Base-by-base conservation (phyloP, 30 jellyfish, hydroid and myxozoan species). In the Haliclystus octoradiatus region DNA sequence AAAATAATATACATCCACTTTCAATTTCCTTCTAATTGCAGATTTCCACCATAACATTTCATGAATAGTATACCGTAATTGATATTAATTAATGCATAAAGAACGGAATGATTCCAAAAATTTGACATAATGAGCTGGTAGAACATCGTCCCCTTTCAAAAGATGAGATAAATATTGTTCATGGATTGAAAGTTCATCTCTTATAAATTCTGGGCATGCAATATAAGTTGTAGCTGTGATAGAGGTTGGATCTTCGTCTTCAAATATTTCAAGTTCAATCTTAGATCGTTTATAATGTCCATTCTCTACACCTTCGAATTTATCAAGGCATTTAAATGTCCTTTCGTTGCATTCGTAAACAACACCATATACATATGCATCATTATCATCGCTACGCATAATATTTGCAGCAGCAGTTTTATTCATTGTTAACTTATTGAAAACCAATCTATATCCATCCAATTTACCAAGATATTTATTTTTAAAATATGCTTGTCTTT, bases 401-500 rank as follows among this genome's bases (percentile, higher is more conserved):
- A 85, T 72, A 34, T 77, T 85, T 34, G 96, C 96, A 26, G 93
- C n/a, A n/a, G n/a, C n/a, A n/a, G n/a, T n/a, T n/a, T n/a, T n/a
- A n/a, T n/a, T n/a, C n/a, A n/a, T n/a, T n/a, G n/a, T n/a, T n/a
- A n/a, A n/a, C n/a, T n/a, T 77, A 33, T 85, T 77, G 57, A 77
- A 47, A n/a, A 67, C 77, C 28, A 85, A 67, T 68, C 47, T 24
- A 47, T 64, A 78, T 15, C 77, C 88, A 5, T 64, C 73, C 24
- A 85, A 73, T 50, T 47, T 46, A 30, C 81, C 96, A 19, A 66
- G 50, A 28, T 72, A 75, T 25, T 89, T 64, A 25, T 46, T 30
- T 7, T 74, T 63, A 62, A 71, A 85, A 0, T 31, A 26, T 2
- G 75, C 81, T 19, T 72, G 74, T 33, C 96, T 53, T 71, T 73